Base-by-base conservation (phyloP, 2,888 invertebrate species). In the Zeuzera pyrina region DNA sequence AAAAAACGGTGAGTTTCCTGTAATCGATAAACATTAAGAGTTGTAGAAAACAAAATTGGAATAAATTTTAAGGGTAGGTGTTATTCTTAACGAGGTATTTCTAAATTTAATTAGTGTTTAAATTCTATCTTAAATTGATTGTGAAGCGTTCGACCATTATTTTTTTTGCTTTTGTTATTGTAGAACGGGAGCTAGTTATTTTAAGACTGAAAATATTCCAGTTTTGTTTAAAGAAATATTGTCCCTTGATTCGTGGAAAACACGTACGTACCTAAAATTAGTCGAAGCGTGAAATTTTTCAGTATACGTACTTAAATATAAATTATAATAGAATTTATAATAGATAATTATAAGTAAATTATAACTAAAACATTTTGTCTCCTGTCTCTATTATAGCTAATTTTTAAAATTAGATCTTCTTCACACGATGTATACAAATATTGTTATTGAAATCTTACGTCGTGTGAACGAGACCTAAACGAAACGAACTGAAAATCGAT, bases 251-350 rank as follows among this genome's bases (percentile, higher is more conserved):
- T 59, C 53, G 60, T 65, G 64, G 51, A 56, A 49, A 50, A 56
- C 55, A 47, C 66, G 59, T 66, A 67, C 57, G 74, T 74, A 74
- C 67, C 70, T 76, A 64, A 14, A 69, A 68, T 71, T 74, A 77
- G 76, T 77, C 73, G 76, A 76, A 74, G 60, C 57, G 72, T 74
- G 69, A 77, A 79, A 72, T 77, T 64, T 78, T 79, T 83, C 83
- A 70, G 83, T 83, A 83, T 83, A 83, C 83, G 83, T 83, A 83
- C 83, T 83, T 83, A 83, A n/a, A 79, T 81, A 72, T 81, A 81
- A 81, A 77, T 72, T 77, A 68, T 58, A 59, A 77, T 78, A 83
- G 78, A 83, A 76, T 79, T 78, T 83, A 83, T 81, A 83, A 72
- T 79, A 81, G 78, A 77, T 78, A 76, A 77, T 66, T 68, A 42